phyloP scores from a whole-genome alignment of 2,113 vertebrate genomes.

The Poecilia latipinna region DNA sequence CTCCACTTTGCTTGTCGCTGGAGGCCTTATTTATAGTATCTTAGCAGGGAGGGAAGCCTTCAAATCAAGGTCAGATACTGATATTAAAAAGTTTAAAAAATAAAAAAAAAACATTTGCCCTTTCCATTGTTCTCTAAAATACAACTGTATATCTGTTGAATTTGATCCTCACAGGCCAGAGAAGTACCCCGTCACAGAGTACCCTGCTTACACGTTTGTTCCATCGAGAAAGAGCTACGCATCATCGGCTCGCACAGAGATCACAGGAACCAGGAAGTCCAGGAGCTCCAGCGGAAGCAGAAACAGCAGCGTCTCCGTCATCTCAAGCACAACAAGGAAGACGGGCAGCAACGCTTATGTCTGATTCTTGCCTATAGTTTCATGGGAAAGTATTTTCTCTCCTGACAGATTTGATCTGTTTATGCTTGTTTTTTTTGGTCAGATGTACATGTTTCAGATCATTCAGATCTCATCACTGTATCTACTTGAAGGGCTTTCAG shows the following conservation, averaged over 20 bases:
- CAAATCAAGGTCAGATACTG: constrained; percentile 61
- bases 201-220: constrained; percentile 34
- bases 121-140: background rate
- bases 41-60: constrained; percentile 74
- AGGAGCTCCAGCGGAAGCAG: constrained; percentile 29
- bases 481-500: background rate
- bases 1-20: constrained; percentile 88
- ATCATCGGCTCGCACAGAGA: constrained; percentile 30
- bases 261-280: constrained; percentile 38
- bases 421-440: background rate
- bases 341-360: constrained; percentile 85
- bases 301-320: constrained; percentile 52
- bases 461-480: background rate
- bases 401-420: background rate
- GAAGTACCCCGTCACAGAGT: constrained; percentile 10
- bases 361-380: constrained; percentile 53
- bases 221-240: constrained; percentile 33
- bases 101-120: background rate
- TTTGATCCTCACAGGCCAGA: constrained; percentile 52
- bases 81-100: background rate
- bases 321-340: constrained; percentile 56
- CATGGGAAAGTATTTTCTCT: background rate
- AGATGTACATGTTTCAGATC: background rate
- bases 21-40: constrained; percentile 89
- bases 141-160: constrained; percentile 9